These are phyloP conservation scores for Mactra quadrangularis DNA, from an alignment of 1,140 invertebrate genomes.

Conservation along the genomic window DNA sequence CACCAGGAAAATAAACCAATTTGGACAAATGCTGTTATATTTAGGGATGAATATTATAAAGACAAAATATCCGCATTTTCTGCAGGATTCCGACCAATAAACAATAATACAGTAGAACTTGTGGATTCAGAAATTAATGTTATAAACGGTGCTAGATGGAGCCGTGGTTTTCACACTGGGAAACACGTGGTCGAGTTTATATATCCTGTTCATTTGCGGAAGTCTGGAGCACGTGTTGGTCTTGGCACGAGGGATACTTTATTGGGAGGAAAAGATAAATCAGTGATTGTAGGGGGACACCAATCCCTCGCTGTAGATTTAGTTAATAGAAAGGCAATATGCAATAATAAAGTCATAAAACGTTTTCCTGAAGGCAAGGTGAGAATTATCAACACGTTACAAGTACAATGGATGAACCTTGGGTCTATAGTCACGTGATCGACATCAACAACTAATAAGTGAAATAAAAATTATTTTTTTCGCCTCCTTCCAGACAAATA, in stretches of 20 bases:
- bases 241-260: slow-evolving; percentile 45
- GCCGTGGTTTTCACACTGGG: slow-evolving; percentile 43
- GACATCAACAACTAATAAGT: neutral
- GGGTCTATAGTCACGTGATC: too few relatives aligned
- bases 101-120: slow-evolving; percentile 47
- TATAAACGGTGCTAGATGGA: slow-evolving; percentile 48
- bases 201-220: slow-evolving; percentile 57
- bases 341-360: neutral
- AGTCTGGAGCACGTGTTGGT: slow-evolving; percentile 56
- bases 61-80: slow-evolving; percentile 50
- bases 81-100: slow-evolving; percentile 44
- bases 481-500: too few relatives aligned
- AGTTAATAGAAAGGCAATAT: slow-evolving; percentile 8
- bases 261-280: slow-evolving; percentile 45
- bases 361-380: slow-evolving; percentile 27
- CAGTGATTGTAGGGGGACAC: slow-evolving; percentile 38
- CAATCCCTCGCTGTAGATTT: slow-evolving; percentile 58
- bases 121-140: neutral
- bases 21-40: slow-evolving; percentile 46
- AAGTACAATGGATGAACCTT: too few relatives aligned
- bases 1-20: slow-evolving; percentile 3
- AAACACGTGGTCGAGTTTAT: slow-evolving; percentile 69
- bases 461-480: neutral
- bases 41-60: slow-evolving; percentile 1
- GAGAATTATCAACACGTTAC: too few relatives aligned